phyloP scores from a whole-genome alignment of 2,113 vertebrate genomes.

The Gopherus evgoodei region DNA sequence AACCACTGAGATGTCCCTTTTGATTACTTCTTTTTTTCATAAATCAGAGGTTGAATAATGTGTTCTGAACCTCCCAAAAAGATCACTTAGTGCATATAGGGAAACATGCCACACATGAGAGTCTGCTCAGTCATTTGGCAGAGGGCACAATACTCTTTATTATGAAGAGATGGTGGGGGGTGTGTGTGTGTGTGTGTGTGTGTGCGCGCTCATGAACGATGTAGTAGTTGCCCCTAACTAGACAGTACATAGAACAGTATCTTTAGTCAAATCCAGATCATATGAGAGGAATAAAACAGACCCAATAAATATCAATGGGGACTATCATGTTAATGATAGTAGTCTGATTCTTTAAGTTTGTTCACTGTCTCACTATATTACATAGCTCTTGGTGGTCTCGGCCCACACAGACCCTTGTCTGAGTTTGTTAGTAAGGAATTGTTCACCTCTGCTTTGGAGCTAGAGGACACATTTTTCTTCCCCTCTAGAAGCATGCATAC shows the following conservation, averaged over 20 bases:
- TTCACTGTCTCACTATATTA: neutral
- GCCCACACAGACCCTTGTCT: neutral
- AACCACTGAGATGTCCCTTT: neutral
- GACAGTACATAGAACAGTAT: conserved; percentile 20
- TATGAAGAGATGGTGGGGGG: neutral
- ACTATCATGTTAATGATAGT: conserved; percentile 23
- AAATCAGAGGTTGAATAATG: neutral
- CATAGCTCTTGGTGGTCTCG: neutral
- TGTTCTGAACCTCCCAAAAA: neutral
- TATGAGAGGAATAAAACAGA: conserved; percentile 46
- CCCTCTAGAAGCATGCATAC: neutral
- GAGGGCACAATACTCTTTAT: neutral
- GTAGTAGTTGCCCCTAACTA: conserved; percentile 43
- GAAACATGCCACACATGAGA: neutral
- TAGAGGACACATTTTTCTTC: neutral
- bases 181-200: too few species aligned
- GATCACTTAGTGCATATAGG: neutral
- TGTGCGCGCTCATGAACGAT: neutral
- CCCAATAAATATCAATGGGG: neutral
- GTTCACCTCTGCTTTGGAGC: neutral
- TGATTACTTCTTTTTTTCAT: neutral
- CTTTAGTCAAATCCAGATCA: conserved; percentile 5
- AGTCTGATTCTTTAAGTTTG: conserved; percentile 15
- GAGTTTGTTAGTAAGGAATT: conserved; percentile 4
- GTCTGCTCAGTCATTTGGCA: neutral